These are phyloP conservation scores for Mareca penelope DNA, from an alignment of 2,797 vertebrate genomes.

Conservation along the genomic window DNA sequence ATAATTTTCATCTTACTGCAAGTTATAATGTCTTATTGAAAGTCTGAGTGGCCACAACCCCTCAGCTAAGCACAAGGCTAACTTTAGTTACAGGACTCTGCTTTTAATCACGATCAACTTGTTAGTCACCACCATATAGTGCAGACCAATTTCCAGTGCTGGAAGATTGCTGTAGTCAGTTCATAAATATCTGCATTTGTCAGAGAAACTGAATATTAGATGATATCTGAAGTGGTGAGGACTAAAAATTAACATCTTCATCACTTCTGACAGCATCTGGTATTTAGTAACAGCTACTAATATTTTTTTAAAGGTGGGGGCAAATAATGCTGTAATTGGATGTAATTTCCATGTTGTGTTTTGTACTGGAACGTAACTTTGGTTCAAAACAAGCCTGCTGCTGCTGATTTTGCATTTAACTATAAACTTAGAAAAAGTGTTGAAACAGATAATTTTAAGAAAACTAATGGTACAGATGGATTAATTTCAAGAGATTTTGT, in stretches of 20 bases:
- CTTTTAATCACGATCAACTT: slow-evolving; percentile 68
- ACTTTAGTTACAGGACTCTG: slow-evolving; percentile 59
- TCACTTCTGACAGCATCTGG: slow-evolving; percentile 52
- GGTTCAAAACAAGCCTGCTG: rapidly evolving
- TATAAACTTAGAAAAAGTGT: not conserved
- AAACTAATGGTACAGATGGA: not conserved
- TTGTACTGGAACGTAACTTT: not conserved
- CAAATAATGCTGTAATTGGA: not conserved
- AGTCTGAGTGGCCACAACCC: slow-evolving; percentile 3
- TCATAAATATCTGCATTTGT: slow-evolving; percentile 67
- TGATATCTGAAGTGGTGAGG: slow-evolving; percentile 45
- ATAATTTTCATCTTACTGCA: slow-evolving; percentile 18
- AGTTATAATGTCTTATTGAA: slow-evolving; percentile 20
- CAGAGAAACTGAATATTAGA: slow-evolving; percentile 56
- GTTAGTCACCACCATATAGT: slow-evolving; percentile 58
- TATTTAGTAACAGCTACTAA: slow-evolving; percentile 45
- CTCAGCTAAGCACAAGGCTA: slow-evolving; percentile 24
- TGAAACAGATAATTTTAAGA: slow-evolving; percentile 24
- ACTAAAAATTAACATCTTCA: slow-evolving; percentile 56
- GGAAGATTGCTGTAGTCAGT: slow-evolving; percentile 43
- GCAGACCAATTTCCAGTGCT: slow-evolving; percentile 62
- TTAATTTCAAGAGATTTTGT: not conserved
- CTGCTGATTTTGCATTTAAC: not conserved
- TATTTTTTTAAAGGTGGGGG: not conserved
- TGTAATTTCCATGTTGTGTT: not conserved